These are phyloP conservation scores for Hippasteria phrygiana DNA, from an alignment of 53 echinoderm and acorn worm species.

Conservation along the genomic window DNA sequence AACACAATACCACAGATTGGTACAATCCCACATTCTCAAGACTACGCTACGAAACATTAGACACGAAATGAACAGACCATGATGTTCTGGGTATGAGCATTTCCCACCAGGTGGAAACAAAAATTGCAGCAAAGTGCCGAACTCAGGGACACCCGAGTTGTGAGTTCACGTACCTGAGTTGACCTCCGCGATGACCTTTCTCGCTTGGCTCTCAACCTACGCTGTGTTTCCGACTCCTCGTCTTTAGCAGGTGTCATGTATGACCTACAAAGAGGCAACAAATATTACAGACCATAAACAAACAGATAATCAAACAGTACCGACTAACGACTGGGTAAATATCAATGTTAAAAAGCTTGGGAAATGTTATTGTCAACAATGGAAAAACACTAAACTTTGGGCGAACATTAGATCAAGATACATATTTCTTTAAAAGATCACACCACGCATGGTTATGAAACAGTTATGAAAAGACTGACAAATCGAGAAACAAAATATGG, in stretches of 20 bases:
- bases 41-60: too few species aligned
- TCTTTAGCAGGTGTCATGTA: slow-evolving; percentile 97
- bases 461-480: slow-evolving; percentile 6
- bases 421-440: background rate
- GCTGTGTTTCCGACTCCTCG: slow-evolving; percentile 94
- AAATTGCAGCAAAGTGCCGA: background rate
- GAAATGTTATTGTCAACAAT: slow-evolving; percentile 20
- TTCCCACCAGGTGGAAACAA: too few species aligned
- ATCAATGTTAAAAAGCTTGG: slow-evolving; percentile 16
- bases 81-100: too few species aligned
- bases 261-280: slow-evolving; percentile 65
- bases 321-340: background rate
- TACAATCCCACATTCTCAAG: too few species aligned
- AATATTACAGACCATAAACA: background rate
- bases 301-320: background rate
- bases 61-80: too few species aligned
- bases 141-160: background rate
- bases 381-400: background rate
- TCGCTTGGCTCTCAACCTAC: slow-evolving; percentile 83
- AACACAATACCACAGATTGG: too few species aligned
- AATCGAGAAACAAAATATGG: background rate
- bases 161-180: slow-evolving; percentile 78
- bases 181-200: slow-evolving; percentile 93
- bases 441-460: slow-evolving; percentile 42
- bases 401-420: background rate